Percentiles rank a stretch among this genome's conserved stretches.
These are phyloP conservation scores for Caerostris extrusa DNA, from an alignment of 1,140 invertebrate genomes.

Conservation along the genomic window DNA sequence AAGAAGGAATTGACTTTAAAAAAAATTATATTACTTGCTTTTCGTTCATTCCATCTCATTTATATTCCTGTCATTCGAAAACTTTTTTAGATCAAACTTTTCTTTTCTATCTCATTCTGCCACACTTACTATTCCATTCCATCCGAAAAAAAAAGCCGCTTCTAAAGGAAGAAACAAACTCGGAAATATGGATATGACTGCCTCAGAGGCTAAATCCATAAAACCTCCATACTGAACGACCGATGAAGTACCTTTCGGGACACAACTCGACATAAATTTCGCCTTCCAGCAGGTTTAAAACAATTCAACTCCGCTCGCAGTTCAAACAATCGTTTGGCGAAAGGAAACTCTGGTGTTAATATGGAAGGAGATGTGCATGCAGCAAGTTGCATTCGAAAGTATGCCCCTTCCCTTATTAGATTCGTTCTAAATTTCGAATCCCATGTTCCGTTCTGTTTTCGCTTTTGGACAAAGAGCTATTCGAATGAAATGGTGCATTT, in stretches of 20 bases:
- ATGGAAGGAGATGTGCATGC: not conserved
- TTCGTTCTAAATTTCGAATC: not conserved
- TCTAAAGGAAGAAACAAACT: not conserved
- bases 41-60: not conserved
- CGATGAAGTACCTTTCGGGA: not conserved
- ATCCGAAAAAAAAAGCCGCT: too few relatives aligned
- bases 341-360: not conserved
- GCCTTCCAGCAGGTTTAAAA: not conserved
- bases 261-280: not conserved
- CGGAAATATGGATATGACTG: not conserved
- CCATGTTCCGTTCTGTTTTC: not conserved
- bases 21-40: not conserved
- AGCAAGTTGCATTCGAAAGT: not conserved
- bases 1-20: not conserved
- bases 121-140: too few relatives aligned
- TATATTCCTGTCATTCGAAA: conserved; percentile 9
- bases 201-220: not conserved
- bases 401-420: not conserved
- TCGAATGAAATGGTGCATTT: conserved; percentile 1
- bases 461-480: not conserved
- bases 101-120: too few relatives aligned
- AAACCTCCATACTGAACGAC: not conserved
- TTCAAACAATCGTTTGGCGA: conserved; percentile 23
- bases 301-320: not conserved
- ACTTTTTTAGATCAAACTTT: not conserved